Conservation (phyloP, 2,797 vertebrate species). For the Microhierax caerulescens region DNA sequence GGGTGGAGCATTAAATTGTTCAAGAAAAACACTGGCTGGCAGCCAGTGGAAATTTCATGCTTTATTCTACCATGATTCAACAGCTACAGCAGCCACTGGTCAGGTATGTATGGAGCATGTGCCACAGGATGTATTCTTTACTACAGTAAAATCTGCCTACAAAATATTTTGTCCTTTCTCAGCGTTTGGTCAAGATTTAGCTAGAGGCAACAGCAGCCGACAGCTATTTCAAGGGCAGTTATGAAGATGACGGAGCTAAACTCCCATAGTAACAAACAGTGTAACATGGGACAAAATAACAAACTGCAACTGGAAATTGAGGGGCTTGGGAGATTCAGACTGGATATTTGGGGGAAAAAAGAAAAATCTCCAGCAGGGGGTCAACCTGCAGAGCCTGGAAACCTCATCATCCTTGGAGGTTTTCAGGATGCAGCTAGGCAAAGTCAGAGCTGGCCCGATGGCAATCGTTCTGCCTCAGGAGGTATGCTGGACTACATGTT, state of each 20-base stretch:
- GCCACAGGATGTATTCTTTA: background rate
- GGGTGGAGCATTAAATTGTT: constrained; percentile 77
- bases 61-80: constrained; percentile 48
- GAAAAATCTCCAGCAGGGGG: background rate
- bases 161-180: background rate
- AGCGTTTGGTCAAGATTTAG: background rate
- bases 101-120: background rate
- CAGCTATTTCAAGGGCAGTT: background rate
- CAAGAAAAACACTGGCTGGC: constrained; percentile 68
- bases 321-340: background rate
- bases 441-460: background rate
- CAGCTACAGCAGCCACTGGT: background rate
- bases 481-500: background rate
- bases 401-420: background rate
- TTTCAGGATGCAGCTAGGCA: background rate
- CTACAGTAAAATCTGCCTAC: background rate
- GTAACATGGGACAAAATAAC: background rate
- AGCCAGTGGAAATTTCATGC: constrained; percentile 73
- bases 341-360: background rate
- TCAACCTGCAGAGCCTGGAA: background rate
- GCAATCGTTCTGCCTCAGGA: background rate
- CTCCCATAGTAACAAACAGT: background rate
- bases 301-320: background rate
- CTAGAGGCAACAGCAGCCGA: background rate
- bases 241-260: background rate